A percentile compares a stretch with the other conserved stretches of the same genome.
Evolutionary conservation across 1,140 invertebrate genomes (phyloP).

Genomic region (Brachionus sp.): DNA sequence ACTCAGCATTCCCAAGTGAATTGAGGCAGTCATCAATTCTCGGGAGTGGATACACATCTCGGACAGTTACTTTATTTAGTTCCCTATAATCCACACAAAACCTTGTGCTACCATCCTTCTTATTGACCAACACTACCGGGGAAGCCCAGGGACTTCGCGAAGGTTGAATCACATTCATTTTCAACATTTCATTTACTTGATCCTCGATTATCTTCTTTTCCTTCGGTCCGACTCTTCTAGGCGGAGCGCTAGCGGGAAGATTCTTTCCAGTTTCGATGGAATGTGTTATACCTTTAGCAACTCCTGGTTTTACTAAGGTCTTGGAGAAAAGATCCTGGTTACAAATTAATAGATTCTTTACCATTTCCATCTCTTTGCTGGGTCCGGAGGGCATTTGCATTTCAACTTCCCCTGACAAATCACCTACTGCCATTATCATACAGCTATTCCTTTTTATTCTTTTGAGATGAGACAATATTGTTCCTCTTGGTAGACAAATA

Average conservation of each 20-base stretch:
- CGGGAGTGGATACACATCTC: slow-evolving; percentile 46
- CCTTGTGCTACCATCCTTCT: not conserved
- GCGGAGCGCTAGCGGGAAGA: not conserved
- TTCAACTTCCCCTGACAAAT: not conserved
- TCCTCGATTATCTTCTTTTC: not conserved
- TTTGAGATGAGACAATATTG: not conserved
- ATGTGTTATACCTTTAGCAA: not conserved
- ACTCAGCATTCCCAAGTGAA: slow-evolving; percentile 17
- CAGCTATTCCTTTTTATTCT: not conserved
- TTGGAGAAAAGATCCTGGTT: not conserved
- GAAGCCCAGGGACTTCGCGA: not conserved
- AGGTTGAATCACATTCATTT: slow-evolving; percentile 48
- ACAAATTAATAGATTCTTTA: not conserved
- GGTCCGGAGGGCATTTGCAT: not conserved
- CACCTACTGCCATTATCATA: not conserved
- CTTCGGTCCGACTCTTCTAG: not conserved
- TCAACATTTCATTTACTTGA: not conserved
- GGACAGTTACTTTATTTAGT: slow-evolving; percentile 47
- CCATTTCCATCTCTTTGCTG: not conserved
- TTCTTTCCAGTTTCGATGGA: not conserved
- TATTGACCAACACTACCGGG: slow-evolving; percentile 25
- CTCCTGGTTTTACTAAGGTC: not conserved
- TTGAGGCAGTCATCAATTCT: slow-evolving; percentile 48
- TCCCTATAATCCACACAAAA: slow-evolving; percentile 39
- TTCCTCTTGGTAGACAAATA: slow-evolving; percentile 45